Conservation (phyloP, 2,797 vertebrate species). For the Acridotheres tristis region DNA sequence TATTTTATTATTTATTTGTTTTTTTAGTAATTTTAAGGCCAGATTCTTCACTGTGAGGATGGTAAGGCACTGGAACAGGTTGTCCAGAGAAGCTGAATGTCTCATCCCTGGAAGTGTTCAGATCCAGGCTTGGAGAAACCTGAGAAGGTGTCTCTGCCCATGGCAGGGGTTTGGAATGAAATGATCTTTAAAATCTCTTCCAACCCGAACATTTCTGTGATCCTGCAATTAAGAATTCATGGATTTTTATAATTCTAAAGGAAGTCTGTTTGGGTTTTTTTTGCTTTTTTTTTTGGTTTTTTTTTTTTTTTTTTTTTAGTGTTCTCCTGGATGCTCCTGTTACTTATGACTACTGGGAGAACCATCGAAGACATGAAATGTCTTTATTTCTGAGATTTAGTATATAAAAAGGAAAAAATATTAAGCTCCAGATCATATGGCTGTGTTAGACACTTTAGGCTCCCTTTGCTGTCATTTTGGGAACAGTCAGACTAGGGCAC, state of each 20-base stretch:
- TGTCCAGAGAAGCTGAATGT: not conserved
- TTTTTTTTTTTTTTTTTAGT: not conserved
- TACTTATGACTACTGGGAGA: not conserved
- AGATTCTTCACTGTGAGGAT: not conserved
- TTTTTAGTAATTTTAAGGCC: not conserved
- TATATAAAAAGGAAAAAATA: not conserved
- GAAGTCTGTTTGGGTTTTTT: not conserved
- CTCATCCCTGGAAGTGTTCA: not conserved
- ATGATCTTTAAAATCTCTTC: not conserved
- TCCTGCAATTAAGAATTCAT: not conserved
- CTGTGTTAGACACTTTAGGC: not conserved
- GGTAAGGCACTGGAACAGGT: not conserved
- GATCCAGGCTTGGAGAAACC: no score
- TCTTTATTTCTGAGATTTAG: not conserved
- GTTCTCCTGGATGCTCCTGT: not conserved
- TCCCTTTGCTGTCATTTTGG: not conserved
- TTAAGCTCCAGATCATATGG: not conserved
- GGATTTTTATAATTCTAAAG: not conserved
- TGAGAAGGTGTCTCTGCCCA: not conserved
- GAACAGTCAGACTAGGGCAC: not conserved
- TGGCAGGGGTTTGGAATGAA: fast-evolving
- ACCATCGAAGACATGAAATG: not conserved
- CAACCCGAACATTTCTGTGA: not conserved
- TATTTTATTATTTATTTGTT: not conserved
- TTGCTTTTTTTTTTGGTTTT: not conserved